Percentiles rank a stretch among this genome's conserved stretches.
These are phyloP conservation scores for Hartigia nigra DNA, from an alignment of 2,888 invertebrate genomes.

Conservation along the genomic window DNA sequence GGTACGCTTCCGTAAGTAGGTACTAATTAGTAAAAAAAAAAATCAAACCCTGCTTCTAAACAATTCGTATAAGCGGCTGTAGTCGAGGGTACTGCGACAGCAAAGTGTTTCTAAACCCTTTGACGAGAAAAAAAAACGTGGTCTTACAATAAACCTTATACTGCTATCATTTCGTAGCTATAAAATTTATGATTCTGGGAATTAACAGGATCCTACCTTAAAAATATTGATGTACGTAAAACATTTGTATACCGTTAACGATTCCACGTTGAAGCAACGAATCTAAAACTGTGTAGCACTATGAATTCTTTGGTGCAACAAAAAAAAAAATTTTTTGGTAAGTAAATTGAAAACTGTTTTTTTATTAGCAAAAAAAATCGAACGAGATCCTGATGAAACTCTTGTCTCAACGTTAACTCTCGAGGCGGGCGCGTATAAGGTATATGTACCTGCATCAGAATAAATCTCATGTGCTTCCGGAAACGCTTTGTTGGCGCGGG, in stretches of 20 bases:
- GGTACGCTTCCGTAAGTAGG: neutral
- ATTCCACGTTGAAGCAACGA: neutral
- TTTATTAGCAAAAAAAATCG: neutral
- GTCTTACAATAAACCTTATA: neutral
- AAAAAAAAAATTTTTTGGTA: neutral
- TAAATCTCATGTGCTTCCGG: slow-evolving; percentile 47
- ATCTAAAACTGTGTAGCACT: neutral
- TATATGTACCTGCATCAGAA: slow-evolving; percentile 33
- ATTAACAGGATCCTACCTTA: neutral
- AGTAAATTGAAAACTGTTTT: neutral
- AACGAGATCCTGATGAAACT: neutral
- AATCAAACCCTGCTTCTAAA: neutral
- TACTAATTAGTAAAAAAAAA: neutral
- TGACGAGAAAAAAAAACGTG: neutral
- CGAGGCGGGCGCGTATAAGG: neutral
- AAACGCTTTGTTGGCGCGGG: slow-evolving; percentile 48
- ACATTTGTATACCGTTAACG: neutral
- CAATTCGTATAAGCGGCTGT: neutral
- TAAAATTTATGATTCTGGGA: neutral
- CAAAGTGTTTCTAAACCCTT: neutral
- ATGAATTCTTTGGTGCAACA: neutral
- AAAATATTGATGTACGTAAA: neutral
- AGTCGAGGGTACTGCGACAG: neutral
- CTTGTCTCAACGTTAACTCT: neutral
- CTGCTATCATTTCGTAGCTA: neutral